Evolutionary conservation across 23 tunicate genomes (phyloP).

Genomic region (Ciona savignyi): DNA sequence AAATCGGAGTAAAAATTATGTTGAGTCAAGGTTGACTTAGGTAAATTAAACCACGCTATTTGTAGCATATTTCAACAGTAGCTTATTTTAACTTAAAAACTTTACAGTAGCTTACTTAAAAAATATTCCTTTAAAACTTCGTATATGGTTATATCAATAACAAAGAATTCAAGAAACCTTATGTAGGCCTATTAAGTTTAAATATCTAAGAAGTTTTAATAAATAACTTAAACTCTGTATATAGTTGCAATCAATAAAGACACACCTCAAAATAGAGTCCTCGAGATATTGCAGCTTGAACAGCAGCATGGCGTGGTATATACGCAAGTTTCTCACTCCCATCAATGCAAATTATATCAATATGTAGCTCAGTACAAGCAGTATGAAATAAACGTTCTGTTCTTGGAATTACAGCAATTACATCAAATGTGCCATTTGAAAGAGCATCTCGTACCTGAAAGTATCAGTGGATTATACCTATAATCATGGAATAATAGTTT

Average conservation of each 20-base stretch:
- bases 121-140: too few relatives aligned
- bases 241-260: not conserved
- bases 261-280: slow-evolving; percentile 68
- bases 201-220: not conserved
- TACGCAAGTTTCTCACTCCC: slow-evolving; percentile 25
- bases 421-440: slow-evolving; percentile 22
- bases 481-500: too few relatives aligned
- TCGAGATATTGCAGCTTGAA: slow-evolving; percentile 37
- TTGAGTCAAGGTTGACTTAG: too few relatives aligned
- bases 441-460: slow-evolving; percentile 48
- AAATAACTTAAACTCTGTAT: not conserved
- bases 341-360: slow-evolving; percentile 61
- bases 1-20: too few relatives aligned
- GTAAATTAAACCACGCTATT: too few relatives aligned
- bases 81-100: too few relatives aligned
- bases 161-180: not conserved
- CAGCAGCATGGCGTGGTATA: slow-evolving; percentile 12
- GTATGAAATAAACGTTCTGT: slow-evolving; percentile 56
- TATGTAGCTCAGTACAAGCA: slow-evolving; percentile 53
- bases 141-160: too few relatives aligned
- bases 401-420: slow-evolving; percentile 64
- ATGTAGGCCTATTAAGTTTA: not conserved
- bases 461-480: too few relatives aligned
- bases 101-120: too few relatives aligned
- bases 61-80: too few relatives aligned